These are phyloP conservation scores for Naja naja DNA, from an alignment of 2,113 vertebrate species.

Conservation along the genomic window DNA sequence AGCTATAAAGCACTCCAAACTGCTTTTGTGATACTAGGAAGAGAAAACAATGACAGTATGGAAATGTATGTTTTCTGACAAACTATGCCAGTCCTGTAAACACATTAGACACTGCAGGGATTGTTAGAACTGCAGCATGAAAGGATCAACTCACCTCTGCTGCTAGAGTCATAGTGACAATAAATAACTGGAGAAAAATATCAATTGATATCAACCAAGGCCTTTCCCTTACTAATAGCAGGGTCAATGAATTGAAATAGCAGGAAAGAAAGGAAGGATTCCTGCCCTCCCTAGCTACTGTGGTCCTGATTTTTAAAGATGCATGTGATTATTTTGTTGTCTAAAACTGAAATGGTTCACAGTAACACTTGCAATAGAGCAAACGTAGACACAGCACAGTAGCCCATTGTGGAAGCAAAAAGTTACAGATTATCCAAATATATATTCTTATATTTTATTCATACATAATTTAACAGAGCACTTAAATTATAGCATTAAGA, in stretches of 20 bases:
- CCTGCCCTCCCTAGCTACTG: not conserved
- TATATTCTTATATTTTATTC: slow-evolving; percentile 12
- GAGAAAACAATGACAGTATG: not conserved
- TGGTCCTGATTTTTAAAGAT: not conserved
- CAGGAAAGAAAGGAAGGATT: not conserved
- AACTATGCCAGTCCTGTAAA: not conserved
- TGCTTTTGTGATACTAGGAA: not conserved
- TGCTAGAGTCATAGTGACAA: not conserved
- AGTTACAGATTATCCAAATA: not conserved
- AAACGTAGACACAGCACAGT: fast-evolving
- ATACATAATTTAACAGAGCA: slow-evolving; percentile 20
- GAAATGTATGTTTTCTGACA: not conserved
- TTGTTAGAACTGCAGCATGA: not conserved
- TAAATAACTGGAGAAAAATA: not conserved
- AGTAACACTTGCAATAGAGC: not conserved
- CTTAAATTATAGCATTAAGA: not conserved
- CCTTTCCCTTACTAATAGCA: not conserved
- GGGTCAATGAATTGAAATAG: not conserved
- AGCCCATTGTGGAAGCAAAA: fast-evolving
- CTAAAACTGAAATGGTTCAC: not conserved
- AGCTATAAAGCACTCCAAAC: not conserved
- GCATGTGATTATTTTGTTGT: not conserved
- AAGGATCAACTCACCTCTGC: not conserved
- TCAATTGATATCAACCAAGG: not conserved
- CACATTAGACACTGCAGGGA: not conserved